phyloP scores from a whole-genome alignment of 1,140 invertebrate species.

The Planococcus citri region DNA sequence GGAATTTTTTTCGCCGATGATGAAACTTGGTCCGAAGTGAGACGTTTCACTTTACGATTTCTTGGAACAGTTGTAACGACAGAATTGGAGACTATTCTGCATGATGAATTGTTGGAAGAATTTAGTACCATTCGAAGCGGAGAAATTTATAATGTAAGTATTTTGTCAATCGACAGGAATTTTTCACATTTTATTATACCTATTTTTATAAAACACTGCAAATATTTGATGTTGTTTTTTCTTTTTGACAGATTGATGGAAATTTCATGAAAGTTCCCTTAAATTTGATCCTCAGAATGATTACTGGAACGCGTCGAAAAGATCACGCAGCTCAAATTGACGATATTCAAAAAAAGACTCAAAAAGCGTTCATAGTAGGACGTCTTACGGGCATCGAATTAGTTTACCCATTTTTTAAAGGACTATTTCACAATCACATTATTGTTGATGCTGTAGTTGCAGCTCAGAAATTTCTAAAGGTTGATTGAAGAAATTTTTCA shows the following conservation, averaged over 20 bases:
- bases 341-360: background rate
- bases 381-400: background rate
- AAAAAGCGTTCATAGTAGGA: background rate
- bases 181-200: too few relatives aligned
- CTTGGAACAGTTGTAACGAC: background rate
- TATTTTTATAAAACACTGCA: too few relatives aligned
- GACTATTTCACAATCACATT: background rate
- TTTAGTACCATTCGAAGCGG: background rate
- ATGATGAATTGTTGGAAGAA: background rate
- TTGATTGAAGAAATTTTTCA: background rate
- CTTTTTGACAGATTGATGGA: background rate
- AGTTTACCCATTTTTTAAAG: background rate
- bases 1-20: constrained; percentile 8
- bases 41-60: constrained; percentile 4
- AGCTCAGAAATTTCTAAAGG: background rate
- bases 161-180: too few relatives aligned
- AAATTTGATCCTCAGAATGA: background rate
- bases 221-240: too few relatives aligned
- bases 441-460: background rate
- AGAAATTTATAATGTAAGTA: background rate
- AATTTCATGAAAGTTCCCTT: background rate
- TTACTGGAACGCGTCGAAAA: background rate
- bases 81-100: background rate
- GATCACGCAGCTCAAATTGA: background rate
- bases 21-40: background rate